Percentiles rank a stretch among this genome's conserved stretches.
Conservation (phyloP, 2,797 vertebrate species). For the Sebastes iracundus region DNA sequence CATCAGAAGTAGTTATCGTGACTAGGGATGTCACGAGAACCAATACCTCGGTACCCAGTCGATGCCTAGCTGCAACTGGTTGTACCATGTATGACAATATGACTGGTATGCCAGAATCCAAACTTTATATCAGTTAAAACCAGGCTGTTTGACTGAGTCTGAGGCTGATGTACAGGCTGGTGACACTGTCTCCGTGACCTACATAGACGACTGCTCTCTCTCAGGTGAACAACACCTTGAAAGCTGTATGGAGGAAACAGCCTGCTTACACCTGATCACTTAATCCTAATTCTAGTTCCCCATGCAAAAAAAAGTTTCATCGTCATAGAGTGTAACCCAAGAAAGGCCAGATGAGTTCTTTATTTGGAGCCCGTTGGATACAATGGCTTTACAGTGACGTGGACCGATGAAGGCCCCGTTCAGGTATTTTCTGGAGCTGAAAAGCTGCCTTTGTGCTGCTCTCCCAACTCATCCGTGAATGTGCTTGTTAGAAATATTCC, state of each 20-base stretch:
- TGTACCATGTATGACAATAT: not conserved
- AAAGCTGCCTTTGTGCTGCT: conserved; percentile 62
- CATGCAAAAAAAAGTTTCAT: conserved; percentile 28
- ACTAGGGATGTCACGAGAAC: not conserved
- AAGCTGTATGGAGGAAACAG: conserved; percentile 4
- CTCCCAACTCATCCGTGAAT: conserved; percentile 20
- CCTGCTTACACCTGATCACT: conserved; percentile 11
- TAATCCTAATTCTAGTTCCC: conserved; percentile 35
- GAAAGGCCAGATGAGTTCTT: conserved; percentile 62
- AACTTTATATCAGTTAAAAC: not conserved
- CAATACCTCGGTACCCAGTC: too few relatives aligned
- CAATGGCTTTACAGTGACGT: conserved; percentile 59
- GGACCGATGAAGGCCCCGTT: conserved; percentile 15
- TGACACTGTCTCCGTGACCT: not conserved
- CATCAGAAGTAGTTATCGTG: not conserved
- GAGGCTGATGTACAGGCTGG: not conserved
- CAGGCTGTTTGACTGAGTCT: too few relatives aligned
- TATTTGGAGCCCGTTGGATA: conserved; percentile 44
- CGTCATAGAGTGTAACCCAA: conserved; percentile 58
- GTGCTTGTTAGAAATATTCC: conserved; percentile 24
- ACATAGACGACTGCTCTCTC: not conserved
- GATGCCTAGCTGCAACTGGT: too few relatives aligned
- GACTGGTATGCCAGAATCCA: not conserved
- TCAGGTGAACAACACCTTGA: not conserved
- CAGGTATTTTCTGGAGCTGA: conserved; percentile 45